Percentiles rank a stretch among this genome's conserved stretches.
Evolutionary conservation across 2,113 vertebrate genomes (phyloP).

Genomic region (Salvelinus sp.): DNA sequence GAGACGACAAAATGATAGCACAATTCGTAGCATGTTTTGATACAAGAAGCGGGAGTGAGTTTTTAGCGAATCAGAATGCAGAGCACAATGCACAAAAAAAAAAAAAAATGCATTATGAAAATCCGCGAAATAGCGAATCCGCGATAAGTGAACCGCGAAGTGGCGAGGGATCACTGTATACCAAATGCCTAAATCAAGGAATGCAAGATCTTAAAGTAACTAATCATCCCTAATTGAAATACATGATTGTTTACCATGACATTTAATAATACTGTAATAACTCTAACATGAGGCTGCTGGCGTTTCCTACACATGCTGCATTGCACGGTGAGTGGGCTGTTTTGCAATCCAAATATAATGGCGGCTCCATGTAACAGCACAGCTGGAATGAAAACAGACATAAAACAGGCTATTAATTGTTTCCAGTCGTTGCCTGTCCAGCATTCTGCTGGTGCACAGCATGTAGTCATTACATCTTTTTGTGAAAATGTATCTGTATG

Average conservation of each 20-base stretch:
- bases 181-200: no score
- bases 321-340: constrained; percentile 11
- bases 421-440: constrained; percentile 53
- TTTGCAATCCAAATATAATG: constrained; percentile 38
- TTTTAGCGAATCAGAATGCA: no score
- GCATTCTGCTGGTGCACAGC: constrained; percentile 12
- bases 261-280: constrained; percentile 7
- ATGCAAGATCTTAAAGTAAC: no score
- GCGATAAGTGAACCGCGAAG: no score
- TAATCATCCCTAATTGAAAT: neutral
- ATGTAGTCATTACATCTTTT: constrained; percentile 9
- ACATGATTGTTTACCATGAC: neutral
- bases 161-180: no score
- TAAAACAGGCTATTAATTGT: constrained; percentile 54
- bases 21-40: no score
- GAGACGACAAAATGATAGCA: no score
- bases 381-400: constrained; percentile 41
- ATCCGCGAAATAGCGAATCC: no score
- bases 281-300: constrained; percentile 11
- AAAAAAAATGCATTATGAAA: no score
- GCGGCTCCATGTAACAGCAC: constrained; percentile 29
- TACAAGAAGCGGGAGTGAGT: no score
- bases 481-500: constrained; percentile 2
- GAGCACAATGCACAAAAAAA: no score
- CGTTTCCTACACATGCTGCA: constrained; percentile 14